Evolutionary conservation across 2,113 vertebrate genomes (phyloP).

Genomic region (Bubalus kerabau): DNA sequence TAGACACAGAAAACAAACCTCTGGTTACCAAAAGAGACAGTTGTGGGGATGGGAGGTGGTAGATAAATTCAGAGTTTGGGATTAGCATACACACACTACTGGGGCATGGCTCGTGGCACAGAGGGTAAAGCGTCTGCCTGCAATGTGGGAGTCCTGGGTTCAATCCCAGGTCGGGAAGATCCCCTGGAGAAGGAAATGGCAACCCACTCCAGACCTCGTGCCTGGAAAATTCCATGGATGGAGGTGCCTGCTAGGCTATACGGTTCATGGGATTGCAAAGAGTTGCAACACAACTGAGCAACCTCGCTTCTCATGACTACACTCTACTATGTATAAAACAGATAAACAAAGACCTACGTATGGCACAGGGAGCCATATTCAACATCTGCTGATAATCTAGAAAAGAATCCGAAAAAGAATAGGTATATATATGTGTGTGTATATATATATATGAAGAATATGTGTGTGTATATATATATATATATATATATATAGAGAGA

Average conservation of each 20-base stretch:
- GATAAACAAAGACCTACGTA: neutral
- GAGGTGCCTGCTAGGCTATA: neutral
- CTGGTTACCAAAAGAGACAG: neutral
- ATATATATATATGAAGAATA: neutral
- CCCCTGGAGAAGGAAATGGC: neutral
- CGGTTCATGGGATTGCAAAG: neutral
- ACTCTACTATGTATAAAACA: neutral
- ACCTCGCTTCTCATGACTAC: neutral
- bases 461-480: neutral
- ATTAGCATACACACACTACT: neutral
- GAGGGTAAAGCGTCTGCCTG: neutral
- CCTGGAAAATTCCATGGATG: neutral
- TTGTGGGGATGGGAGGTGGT: neutral
- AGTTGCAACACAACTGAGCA: neutral
- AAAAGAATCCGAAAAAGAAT: neutral
- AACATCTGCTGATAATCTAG: neutral
- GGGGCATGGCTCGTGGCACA: fast-evolving
- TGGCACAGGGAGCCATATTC: neutral
- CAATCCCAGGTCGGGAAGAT: fast-evolving
- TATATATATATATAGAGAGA: neutral
- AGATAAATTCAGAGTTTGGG: neutral
- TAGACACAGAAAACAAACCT: neutral
- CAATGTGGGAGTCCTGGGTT: fast-evolving
- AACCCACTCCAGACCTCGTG: neutral
- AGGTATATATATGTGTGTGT: neutral